Evolutionary conservation across 2,113 vertebrate genomes (phyloP).

Genomic region (Alosa alosa): DNA sequence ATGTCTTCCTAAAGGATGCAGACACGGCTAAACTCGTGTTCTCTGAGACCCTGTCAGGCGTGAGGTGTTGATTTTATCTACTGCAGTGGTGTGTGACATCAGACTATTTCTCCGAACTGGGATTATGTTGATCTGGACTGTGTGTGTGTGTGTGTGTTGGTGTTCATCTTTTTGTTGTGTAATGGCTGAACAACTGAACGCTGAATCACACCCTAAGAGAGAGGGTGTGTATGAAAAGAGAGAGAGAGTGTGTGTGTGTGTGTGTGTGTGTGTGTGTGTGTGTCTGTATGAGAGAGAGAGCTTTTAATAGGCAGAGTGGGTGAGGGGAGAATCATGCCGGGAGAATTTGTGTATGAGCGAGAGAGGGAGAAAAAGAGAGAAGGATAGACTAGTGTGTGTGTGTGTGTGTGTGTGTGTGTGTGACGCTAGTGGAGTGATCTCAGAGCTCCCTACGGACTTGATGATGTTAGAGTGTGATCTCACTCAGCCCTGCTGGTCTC

Average conservation of each 20-base stretch:
- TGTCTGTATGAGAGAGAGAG: not conserved
- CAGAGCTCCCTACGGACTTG: not conserved
- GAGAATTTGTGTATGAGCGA: not conserved
- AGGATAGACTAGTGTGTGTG: no score
- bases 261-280: constrained; percentile 6
- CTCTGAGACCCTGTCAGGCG: no score
- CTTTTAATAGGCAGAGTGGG: not conserved
- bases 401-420: not conserved
- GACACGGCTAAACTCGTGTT: no score
- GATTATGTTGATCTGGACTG: no score
- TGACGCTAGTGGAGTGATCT: not conserved
- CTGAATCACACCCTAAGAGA: no score
- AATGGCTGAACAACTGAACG: no score
- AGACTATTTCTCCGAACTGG: no score
- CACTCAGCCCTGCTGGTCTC: not conserved
- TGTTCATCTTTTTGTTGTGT: no score
- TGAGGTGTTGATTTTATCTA: no score
- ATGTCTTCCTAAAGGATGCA: no score
- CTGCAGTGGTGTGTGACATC: no score
- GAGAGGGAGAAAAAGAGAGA: not conserved
- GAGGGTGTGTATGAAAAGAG: not conserved
- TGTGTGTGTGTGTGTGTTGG: no score
- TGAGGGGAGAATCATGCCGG: not conserved
- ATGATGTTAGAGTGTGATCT: not conserved
- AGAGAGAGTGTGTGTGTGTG: not conserved